A percentile compares a stretch with the other conserved stretches of the same genome.
Evolutionary conservation across 2,888 invertebrate species (phyloP).

Genomic region (Machimus rusticus): DNA sequence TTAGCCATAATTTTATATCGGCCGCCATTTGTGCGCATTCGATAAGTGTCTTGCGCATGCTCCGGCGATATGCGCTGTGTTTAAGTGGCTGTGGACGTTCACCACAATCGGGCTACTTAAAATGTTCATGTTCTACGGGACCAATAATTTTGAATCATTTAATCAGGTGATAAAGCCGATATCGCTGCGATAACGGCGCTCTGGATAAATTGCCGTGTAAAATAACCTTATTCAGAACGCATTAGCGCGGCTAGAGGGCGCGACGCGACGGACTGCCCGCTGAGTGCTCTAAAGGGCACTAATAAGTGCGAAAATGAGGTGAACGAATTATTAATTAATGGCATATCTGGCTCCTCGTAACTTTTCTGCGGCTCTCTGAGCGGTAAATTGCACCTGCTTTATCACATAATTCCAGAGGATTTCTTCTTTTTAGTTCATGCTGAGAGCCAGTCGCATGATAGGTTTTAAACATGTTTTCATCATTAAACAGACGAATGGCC

Average conservation of each 20-base stretch:
- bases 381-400: neutral
- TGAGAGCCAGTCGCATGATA: neutral
- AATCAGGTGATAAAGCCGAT: constrained; percentile 56
- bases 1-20: constrained; percentile 49
- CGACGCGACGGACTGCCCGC: neutral
- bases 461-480: neutral
- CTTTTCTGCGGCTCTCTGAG: neutral
- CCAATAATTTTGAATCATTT: constrained; percentile 36
- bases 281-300: neutral
- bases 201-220: constrained; percentile 51
- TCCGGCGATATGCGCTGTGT: neutral
- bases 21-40: constrained; percentile 43
- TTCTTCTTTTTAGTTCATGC: neutral
- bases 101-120: constrained; percentile 25
- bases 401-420: neutral
- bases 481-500: neutral
- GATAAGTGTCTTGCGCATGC: constrained; percentile 47
- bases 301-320: constrained; percentile 5
- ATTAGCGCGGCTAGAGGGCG: neutral
- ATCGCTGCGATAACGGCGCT: constrained; percentile 58
- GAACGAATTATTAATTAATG: neutral
- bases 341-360: neutral
- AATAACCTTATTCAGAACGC: constrained; percentile 18
- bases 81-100: neutral
- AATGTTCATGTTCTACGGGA: constrained; percentile 21